phyloP scores from a whole-genome alignment of 2,797 vertebrate genomes.

The Botia almorhae region DNA sequence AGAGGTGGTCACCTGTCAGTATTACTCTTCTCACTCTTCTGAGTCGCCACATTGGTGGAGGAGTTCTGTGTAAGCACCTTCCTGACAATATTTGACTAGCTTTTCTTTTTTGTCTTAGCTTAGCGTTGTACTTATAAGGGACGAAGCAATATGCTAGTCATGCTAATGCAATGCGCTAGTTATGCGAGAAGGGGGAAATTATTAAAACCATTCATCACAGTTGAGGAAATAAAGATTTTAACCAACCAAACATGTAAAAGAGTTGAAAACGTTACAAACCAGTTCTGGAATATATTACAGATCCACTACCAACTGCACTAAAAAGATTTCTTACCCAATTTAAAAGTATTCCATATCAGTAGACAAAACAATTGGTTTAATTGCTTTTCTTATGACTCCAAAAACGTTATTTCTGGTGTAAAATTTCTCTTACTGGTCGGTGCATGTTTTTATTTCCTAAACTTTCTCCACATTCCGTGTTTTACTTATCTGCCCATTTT shows the following conservation, averaged over 20 bases:
- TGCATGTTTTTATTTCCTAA: constrained; percentile 26
- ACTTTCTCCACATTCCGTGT: background rate
- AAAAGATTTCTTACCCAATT: background rate
- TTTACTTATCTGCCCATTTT: background rate
- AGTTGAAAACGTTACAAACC: constrained; percentile 38
- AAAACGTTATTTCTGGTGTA: background rate
- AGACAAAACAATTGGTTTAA: constrained; percentile 7
- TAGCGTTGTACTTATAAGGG: constrained; percentile 48
- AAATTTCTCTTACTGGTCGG: background rate
- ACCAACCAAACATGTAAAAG: constrained; percentile 25
- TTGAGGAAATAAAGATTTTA: constrained; percentile 44
- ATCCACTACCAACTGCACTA: constrained; percentile 6
- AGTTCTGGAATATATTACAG: constrained; percentile 32
- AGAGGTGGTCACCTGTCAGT: constrained; percentile 64
- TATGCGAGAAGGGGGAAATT: constrained; percentile 31
- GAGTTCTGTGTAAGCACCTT: constrained; percentile 7
- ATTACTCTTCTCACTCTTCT: constrained; percentile 53
- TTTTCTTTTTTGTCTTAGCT: constrained; percentile 21
- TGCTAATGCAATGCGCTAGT: constrained; percentile 34
- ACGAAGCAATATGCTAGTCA: constrained; percentile 47
- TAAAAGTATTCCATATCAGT: constrained; percentile 16
- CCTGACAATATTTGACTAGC: constrained; percentile 52
- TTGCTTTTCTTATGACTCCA: background rate
- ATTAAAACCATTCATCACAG: constrained; percentile 12
- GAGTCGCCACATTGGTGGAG: constrained; percentile 71